Evolutionary conservation across 2,113 vertebrate species (phyloP).

Genomic region (Catagonus wagneri): DNA sequence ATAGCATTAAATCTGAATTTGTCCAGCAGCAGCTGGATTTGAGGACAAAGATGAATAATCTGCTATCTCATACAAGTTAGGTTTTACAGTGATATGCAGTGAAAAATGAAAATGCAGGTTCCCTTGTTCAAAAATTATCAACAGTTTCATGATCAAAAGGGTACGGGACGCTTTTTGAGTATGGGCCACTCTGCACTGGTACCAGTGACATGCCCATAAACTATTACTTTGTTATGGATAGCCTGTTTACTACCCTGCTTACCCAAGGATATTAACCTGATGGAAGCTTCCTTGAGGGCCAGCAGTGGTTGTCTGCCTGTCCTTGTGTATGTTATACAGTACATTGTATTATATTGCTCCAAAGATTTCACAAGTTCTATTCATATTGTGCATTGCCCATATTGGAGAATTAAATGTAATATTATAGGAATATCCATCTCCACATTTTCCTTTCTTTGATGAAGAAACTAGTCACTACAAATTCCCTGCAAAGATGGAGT

Average conservation of each 20-base stretch:
- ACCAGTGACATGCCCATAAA: neutral
- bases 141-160: neutral
- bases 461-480: neutral
- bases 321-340: too few relatives aligned
- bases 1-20: neutral
- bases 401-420: neutral
- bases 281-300: neutral
- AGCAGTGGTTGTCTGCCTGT: neutral
- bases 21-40: neutral
- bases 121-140: slow-evolving; percentile 3
- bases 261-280: neutral
- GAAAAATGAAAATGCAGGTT: neutral
- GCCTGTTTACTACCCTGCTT: neutral
- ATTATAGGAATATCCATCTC: neutral
- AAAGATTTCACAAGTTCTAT: slow-evolving; percentile 1
- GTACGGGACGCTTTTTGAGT: neutral
- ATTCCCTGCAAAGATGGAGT: neutral
- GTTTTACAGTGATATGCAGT: neutral
- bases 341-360: neutral
- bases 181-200: too few relatives aligned
- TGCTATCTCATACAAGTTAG: neutral
- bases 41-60: neutral
- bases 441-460: slow-evolving; percentile 36
- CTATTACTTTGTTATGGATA: too few relatives aligned
- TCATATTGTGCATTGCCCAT: neutral